These are phyloP conservation scores for Mystacides longicornis DNA, from an alignment of 2,888 invertebrate genomes.

Conservation along the genomic window DNA sequence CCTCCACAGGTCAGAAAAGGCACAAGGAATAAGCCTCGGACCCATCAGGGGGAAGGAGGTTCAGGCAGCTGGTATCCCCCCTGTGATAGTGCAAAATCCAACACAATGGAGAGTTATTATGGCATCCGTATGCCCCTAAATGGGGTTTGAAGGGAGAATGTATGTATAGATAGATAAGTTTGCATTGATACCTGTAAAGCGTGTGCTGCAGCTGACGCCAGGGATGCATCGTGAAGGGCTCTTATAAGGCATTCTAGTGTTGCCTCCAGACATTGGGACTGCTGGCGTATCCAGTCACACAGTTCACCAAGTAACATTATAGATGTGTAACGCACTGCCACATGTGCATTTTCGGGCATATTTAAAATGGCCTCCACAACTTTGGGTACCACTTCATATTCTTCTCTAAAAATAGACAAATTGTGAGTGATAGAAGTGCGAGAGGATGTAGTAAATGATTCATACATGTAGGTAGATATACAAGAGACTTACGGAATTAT, in stretches of 20 bases:
- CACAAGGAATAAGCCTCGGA: too few species aligned
- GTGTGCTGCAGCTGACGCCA: slow-evolving; percentile 73
- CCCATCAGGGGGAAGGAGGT: too few species aligned
- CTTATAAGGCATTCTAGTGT: slow-evolving; percentile 72
- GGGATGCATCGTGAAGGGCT: slow-evolving; percentile 63
- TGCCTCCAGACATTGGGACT: slow-evolving; percentile 73
- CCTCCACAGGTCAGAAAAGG: too few species aligned
- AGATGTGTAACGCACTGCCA: slow-evolving; percentile 84
- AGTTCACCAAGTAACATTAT: slow-evolving; percentile 82
- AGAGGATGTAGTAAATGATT: too few species aligned
- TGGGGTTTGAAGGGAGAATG: too few species aligned
- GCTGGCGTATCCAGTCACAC: slow-evolving; percentile 90
- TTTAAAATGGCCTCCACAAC: slow-evolving; percentile 86
- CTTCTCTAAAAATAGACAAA: slow-evolving; percentile 67
- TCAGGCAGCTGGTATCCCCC: too few species aligned
- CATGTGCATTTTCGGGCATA: slow-evolving; percentile 74
- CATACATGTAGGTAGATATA: background rate
- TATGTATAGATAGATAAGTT: too few species aligned
- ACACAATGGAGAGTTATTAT: too few species aligned
- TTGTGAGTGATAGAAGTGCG: too few species aligned
- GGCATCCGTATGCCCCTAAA: too few species aligned
- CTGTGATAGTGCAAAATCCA: too few species aligned
- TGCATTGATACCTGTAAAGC: slow-evolving; percentile 56
- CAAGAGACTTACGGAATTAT: slow-evolving; percentile 74
- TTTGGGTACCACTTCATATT: slow-evolving; percentile 87